A percentile compares a stretch with the other conserved stretches of the same genome.
Conservation (phyloP, 2,797 vertebrate genomes). For the Orestias chungarensis region DNA sequence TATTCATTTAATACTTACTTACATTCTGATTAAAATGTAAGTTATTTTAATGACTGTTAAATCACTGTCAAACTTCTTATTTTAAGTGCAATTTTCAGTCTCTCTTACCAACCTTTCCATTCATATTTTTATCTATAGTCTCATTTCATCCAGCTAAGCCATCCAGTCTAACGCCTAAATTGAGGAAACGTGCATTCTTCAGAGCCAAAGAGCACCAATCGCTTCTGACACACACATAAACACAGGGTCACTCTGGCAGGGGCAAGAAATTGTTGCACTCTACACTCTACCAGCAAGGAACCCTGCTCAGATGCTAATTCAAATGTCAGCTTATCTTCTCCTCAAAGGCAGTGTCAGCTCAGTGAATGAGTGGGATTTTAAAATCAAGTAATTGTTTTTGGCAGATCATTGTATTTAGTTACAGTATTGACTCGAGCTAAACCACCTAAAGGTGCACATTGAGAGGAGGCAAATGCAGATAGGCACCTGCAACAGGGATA, state of each 20-base stretch:
- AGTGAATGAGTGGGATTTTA: conserved; percentile 44
- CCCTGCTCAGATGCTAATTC: conserved; percentile 59
- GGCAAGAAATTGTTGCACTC: conserved; percentile 40
- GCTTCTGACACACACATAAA: conserved; percentile 63
- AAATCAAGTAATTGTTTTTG: conserved; percentile 60
- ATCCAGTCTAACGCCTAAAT: conserved; percentile 41
- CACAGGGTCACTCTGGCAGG: conserved; percentile 41
- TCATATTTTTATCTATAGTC: conserved; percentile 43
- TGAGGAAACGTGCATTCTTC: conserved; percentile 64
- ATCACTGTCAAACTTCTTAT: conserved; percentile 9
- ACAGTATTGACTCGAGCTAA: conserved; percentile 40
- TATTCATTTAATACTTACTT: no score
- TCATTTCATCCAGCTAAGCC: conserved; percentile 22
- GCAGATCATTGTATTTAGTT: conserved; percentile 60
- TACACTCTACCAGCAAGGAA: conserved; percentile 57
- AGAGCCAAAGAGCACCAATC: conserved; percentile 50
- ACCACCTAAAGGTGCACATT: conserved; percentile 16
- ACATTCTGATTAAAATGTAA: neutral
- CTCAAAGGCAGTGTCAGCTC: conserved; percentile 61
- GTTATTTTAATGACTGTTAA: neutral
- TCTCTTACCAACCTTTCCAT: conserved; percentile 34
- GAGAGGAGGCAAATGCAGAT: conserved; percentile 7
- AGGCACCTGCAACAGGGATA: conserved; percentile 1
- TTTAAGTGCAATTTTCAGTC: conserved; percentile 1
- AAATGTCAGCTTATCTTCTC: conserved; percentile 62